Base-by-base conservation (phyloP, 2,797 vertebrate genomes). In the Hippoglossus hippoglossus region DNA sequence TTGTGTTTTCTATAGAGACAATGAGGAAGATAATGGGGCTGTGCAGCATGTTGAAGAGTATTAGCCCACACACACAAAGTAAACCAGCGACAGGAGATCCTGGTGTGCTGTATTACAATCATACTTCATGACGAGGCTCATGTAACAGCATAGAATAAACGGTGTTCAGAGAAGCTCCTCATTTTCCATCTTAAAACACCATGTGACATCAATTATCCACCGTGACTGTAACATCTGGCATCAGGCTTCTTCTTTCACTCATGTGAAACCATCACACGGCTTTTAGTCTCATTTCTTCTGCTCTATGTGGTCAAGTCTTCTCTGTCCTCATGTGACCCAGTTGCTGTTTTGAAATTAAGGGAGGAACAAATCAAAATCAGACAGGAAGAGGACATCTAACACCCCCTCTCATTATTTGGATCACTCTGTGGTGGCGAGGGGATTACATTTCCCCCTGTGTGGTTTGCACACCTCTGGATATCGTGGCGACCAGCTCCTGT, bases 381-480 rank as follows among this genome's bases (percentile, higher is more conserved):
- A 12, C 9, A 31, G 25, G 12, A 73, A 18, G 67, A 59, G 16
- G 61, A 24, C 72, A 34, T 21, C 63, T 49, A 26, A 64, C 71
- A 21, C 60, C 41, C 47, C n/a, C 1, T 56, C 47, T 24, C 54
- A 22, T 67, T 61, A 16, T 56, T 22, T 21, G 60, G 57, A 55
- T 76, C 54, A 36, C 53, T 44, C n/a, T 57, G 70, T 47, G 31
- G 28, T 58, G 69, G 53, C 2, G 4, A 72, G 46, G 6, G 28
- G 63, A 62, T 77, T 77, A 71, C 13, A 26, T 52, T 71, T 77
- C 71, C 63, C 62, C 74, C 41, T 56, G 74, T 76, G 75, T 74
- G 80, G 50, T 86, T 68, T 52, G 71, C 54, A 73, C 77, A 77
- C 73, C 65, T 78, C 72, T 52, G 53, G 69, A 70, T 49, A n/a